phyloP scores from a whole-genome alignment of 2,113 vertebrate species.

The Orycteropus afer region DNA sequence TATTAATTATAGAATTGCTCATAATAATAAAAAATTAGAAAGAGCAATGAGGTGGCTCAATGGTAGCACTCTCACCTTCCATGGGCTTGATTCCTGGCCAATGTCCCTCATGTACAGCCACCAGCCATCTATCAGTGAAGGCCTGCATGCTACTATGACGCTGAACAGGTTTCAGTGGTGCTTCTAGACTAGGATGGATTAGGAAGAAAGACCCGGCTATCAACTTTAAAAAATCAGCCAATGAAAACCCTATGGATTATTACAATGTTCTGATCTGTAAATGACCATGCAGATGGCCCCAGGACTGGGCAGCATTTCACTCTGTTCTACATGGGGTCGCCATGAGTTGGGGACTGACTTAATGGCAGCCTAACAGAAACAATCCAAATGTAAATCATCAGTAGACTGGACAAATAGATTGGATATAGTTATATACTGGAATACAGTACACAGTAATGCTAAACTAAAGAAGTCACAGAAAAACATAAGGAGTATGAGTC shows the following conservation, averaged over 20 bases:
- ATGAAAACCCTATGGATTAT: background rate
- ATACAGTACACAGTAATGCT: background rate
- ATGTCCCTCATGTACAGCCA: background rate
- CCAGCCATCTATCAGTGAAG: background rate
- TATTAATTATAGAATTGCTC: background rate
- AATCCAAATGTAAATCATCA: background rate
- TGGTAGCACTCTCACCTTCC: background rate
- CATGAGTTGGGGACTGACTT: background rate
- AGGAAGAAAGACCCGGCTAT: background rate
- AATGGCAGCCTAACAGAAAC: background rate
- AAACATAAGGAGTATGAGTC: background rate
- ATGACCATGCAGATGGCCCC: background rate
- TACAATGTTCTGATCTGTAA: background rate
- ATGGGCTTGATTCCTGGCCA: background rate
- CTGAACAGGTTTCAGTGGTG: background rate
- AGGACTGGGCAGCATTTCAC: background rate
- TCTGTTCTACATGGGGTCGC: background rate
- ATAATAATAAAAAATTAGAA: background rate
- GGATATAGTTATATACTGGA: background rate
- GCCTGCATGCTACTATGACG: background rate
- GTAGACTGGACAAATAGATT: background rate
- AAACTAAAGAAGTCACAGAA: background rate
- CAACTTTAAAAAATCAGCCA: background rate
- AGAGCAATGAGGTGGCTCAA: background rate
- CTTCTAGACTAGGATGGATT: background rate